These are phyloP conservation scores for Vidua chalybeata DNA, from an alignment of 2,113 vertebrate genomes.

Conservation along the genomic window DNA sequence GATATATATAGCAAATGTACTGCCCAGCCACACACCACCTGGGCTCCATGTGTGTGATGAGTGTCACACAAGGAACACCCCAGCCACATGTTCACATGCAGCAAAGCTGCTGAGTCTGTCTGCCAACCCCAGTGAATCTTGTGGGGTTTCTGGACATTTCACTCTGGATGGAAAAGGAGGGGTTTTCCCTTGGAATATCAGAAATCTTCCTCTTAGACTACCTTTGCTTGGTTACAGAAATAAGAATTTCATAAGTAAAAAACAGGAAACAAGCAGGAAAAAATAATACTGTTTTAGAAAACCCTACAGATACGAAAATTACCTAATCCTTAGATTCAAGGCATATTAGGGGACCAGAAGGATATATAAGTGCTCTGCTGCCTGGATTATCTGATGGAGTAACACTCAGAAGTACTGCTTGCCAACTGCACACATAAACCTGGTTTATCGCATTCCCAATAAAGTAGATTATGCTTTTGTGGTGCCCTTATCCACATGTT, in stretches of 20 bases:
- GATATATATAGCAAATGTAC: not conserved
- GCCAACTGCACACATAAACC: slow-evolving; percentile 34
- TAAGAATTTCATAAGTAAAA: not conserved
- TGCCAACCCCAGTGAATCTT: not conserved
- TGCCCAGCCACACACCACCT: not conserved
- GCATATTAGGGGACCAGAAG: not conserved
- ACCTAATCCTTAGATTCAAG: slow-evolving; percentile 12
- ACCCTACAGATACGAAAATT: not conserved
- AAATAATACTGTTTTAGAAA: not conserved
- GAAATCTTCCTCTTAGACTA: not conserved
- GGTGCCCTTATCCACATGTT: not conserved
- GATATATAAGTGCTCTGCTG: not conserved
- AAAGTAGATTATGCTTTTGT: slow-evolving; percentile 56
- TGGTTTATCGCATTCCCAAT: not conserved
- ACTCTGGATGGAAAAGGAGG: not conserved
- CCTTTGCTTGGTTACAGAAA: not conserved
- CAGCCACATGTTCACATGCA: not conserved
- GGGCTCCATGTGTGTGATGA: not conserved
- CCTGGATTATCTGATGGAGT: slow-evolving; percentile 22
- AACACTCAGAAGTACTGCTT: slow-evolving; percentile 3
- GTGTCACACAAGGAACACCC: not conserved
- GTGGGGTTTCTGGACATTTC: not conserved
- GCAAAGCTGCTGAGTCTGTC: not conserved
- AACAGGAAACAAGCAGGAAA: not conserved
- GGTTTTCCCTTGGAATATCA: not conserved